Evolutionary conservation across 2,113 vertebrate species (phyloP), one percentile per base, ranked within the genome.

Genomic region (Brachyhypopomus occidentalis): DNA sequence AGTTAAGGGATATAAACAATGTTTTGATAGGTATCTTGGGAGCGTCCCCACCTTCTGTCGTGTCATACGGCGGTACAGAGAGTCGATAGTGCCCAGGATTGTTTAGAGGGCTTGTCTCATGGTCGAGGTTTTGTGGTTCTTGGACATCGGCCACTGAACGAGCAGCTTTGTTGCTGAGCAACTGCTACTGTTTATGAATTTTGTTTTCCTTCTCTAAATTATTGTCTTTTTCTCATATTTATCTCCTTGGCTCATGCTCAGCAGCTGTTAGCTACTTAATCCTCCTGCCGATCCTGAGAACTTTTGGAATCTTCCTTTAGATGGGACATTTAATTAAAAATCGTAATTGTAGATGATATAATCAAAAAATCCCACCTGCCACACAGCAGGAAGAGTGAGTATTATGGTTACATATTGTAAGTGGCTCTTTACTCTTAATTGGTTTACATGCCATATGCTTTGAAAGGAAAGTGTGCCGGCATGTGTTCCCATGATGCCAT

Each of bases 261-360:
- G 48, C 81, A 71, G 79, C 83, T 84, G 59, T 84, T 84, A 84
- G 82, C 72, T 74, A 58, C 73, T 80, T 88, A 87, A 88, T 87
- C 85, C 86, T 86, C 72, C 73, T 81, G 69, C 48, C 84, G 82
- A 81, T 87, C 84, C 71, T 72, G 83, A 85, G 74, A 72, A 88
- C 77, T 84, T 90, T 85, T 59, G 23, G 78, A 88, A 84, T 84
- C 84, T 80, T 84, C 73, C 95, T 90, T 93, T 67, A 93, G 92
- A 94, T 93, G 84, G 93, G 93, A 92, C 92, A 91, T 94, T 95
- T 96, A 96, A 96, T 95, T 96, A 95, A 95, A 41, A 95, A 95
- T 94, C 92, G 92, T 95, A 96, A 96, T 95, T 95, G 95, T 95
- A 95, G 94, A 95, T 94, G 94, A 96, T 96, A 94, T 95, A 93